Base-by-base conservation (phyloP, 1,140 invertebrate species). In the Ceratitis capitata region DNA sequence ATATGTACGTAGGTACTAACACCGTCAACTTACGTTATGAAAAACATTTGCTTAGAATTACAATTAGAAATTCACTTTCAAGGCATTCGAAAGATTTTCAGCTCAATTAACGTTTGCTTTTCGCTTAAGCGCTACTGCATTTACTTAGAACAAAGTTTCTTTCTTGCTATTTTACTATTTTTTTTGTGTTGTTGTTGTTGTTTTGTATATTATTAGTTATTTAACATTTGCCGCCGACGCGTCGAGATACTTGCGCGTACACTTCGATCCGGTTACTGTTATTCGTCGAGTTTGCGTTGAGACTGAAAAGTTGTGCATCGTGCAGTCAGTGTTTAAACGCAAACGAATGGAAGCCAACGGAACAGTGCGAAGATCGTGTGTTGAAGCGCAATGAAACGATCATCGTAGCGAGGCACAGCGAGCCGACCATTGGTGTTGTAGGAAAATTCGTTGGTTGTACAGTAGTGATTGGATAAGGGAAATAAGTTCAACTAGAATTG, bases 211-310 rank as follows among this genome's bases (percentile, higher is more conserved):
- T n/a, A n/a, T n/a, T n/a, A n/a, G n/a, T n/a, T n/a, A n/a, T n/a
- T 47, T 53, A 19, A 7, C 69, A 12, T 64, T 64, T 45, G 23
- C 49, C 39, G 39, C 69, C 69, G 69, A 35, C 69, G 69, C 69
- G 69, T 78, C 26, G n/a, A 26, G n/a, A n/a, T n/a, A 78, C 82
- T 51, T 53, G 47, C 82, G 82, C 49, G 82, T n/a, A 39, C 10
- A 16, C 23, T 85, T 83, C 47, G 42, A 35, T 83, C 29, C 85
- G 19, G 53, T 83, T 85, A 35, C 49, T n/a, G 42, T 53, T 56
- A 45, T 86, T 56, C 61, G 82, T 86, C 85, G 85, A 84, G 85
- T 86, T 86, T 86, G 58, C 58, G 47, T 51, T 84, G 82, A 84
- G 82, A 86, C 85, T 86, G 85, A 86, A 74, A 32, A 58, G 85